Evolutionary conservation across 1,140 invertebrate genomes (phyloP).

Genomic region (Anoplolepis gracilipes): DNA sequence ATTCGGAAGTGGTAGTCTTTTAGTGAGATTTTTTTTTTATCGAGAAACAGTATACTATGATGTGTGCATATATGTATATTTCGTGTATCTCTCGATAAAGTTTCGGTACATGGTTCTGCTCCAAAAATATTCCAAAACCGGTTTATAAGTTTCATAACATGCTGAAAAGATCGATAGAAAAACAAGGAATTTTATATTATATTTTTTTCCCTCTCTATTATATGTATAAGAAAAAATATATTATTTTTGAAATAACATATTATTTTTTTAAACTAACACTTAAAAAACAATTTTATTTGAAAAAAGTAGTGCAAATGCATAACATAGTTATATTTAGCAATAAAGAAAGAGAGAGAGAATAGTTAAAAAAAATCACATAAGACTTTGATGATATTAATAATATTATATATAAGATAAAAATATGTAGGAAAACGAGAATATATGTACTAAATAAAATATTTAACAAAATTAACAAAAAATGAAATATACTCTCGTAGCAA

Average conservation of each 20-base stretch:
- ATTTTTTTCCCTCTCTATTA: not conserved
- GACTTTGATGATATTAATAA: not conserved
- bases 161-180: not conserved
- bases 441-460: not conserved
- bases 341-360: not conserved
- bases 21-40: not conserved
- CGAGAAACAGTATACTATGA: not conserved
- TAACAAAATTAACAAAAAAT: constrained; percentile 8
- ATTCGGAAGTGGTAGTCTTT: not conserved
- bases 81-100: not conserved
- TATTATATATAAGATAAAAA: not conserved
- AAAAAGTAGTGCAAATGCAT: not conserved
- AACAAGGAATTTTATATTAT: not conserved
- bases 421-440: not conserved
- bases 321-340: not conserved
- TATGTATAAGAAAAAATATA: not conserved
- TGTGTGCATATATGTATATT: not conserved
- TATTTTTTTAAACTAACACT: not conserved
- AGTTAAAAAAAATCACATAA: not conserved
- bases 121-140: constrained; percentile 12
- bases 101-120: not conserved
- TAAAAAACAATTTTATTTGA: not conserved
- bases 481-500: not conserved
- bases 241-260: constrained; percentile 1
- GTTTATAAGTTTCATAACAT: constrained; percentile 22